Evolutionary conservation across 2,113 vertebrate genomes (phyloP), one percentile per base, ranked within the genome.

Genomic region (Pycnonotus jocosus): DNA sequence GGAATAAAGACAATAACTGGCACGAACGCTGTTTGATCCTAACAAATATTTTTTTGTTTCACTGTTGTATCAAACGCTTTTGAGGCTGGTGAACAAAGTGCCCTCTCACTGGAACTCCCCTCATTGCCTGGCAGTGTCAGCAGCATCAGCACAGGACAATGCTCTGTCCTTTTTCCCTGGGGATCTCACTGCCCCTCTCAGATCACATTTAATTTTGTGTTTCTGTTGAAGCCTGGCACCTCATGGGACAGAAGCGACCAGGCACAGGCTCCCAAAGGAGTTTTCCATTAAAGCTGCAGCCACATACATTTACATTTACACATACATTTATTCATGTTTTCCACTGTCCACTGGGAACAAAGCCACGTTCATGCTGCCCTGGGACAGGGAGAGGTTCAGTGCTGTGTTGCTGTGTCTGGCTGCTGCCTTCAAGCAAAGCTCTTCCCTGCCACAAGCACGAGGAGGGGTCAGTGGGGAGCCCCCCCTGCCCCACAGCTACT

Each of bases 211-310:
- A 65, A 38, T 74, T 40, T 15, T 3, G 9, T 53, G 73, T 56
- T 86, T 53, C 5, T 68, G 18, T 25, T 83, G 14, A 31, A 64
- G 65, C 27, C 90, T 89, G 73, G 47, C 60, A 19, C 14, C 77
- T 40, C 2, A 0, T 44, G 50, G 89, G 62, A 65, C 72, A 78
- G 71, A 76, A 0, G 25, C 0, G 0, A 21, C 18, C 62, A 40
- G 62, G 61, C 42, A 3, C 60, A 33, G 88, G 76, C 64, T 72
- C 45, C 62, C 45, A 31, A 15, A 80, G 82, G 15, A 80, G 58
- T 48, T 90, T 93, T 88, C 86, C 76, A 42, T 3, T 50, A 80
- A 70, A 42, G 86, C 60, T 71, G 21, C 60, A 81, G 84, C 77
- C 35, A 11, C 40, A 3, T 24, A 21, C 25, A 42, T 78, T 80